These are phyloP conservation scores for Oryzias woworae DNA, from an alignment of 2,113 vertebrate genomes.

Conservation along the genomic window DNA sequence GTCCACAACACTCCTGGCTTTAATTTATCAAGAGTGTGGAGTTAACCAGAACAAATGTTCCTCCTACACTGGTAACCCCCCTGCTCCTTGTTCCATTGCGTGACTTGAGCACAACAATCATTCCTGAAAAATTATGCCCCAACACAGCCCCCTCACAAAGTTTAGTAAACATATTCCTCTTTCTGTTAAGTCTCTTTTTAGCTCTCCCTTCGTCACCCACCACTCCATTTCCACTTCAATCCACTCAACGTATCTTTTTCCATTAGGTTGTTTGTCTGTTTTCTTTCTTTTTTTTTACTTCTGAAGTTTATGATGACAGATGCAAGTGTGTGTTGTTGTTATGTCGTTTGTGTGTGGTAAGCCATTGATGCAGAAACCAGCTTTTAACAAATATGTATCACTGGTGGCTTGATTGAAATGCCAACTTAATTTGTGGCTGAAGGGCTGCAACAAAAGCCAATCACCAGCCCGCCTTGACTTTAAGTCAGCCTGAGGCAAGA, in stretches of 20 bases:
- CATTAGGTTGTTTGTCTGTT: slow-evolving; percentile 25
- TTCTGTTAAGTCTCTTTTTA: slow-evolving; percentile 31
- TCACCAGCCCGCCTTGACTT: slow-evolving; percentile 53
- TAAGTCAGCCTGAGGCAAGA: slow-evolving; percentile 55
- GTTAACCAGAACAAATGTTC: slow-evolving; percentile 48
- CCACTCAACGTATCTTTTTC: slow-evolving; percentile 17
- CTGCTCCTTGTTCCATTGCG: slow-evolving; percentile 52
- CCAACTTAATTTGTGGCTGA: slow-evolving; percentile 65
- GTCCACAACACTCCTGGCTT: not conserved
- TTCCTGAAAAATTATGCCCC: slow-evolving; percentile 58
- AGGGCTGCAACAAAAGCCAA: slow-evolving; percentile 65
- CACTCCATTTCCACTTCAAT: slow-evolving; percentile 9
- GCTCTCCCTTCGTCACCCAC: slow-evolving; percentile 21
- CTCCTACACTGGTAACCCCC: slow-evolving; percentile 40
- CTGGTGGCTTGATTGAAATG: slow-evolving; percentile 35
- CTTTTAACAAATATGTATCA: slow-evolving; percentile 34
- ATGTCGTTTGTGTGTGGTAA: not conserved
- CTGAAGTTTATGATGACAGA: slow-evolving; percentile 26
- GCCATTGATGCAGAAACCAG: slow-evolving; percentile 15
- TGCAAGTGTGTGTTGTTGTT: slow-evolving; percentile 23
- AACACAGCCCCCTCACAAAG: slow-evolving; percentile 56
- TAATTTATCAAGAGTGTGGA: slow-evolving; percentile 25
- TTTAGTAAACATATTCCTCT: slow-evolving; percentile 62
- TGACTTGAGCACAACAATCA: slow-evolving; percentile 63
- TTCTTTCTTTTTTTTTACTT: slow-evolving; percentile 19